Base-by-base conservation (phyloP, 2,797 vertebrate species). In the Lithobates sylvaticus region DNA sequence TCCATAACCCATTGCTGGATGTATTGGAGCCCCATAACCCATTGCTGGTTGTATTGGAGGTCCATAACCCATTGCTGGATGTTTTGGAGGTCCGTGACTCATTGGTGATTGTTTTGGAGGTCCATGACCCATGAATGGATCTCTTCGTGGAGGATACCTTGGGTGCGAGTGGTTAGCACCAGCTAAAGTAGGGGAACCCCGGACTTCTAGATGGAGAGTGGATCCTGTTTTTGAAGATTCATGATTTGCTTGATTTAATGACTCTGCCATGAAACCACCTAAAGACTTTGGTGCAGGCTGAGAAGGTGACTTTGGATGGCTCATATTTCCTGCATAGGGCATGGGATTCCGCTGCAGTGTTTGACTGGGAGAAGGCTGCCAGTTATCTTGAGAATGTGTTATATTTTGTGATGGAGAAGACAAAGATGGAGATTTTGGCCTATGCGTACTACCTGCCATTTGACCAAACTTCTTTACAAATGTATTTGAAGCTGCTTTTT, bases 321-420 rank as follows among this genome's bases (percentile, higher is more conserved):
- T 74, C 0, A 81, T 74, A 0, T 90, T 86, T 50, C 32, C 78
- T 16, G 15, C 47, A 27, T 88, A 81, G 2, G 85, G 73, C 34
- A 39, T 74, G 3, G 88, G 78, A 78, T 88, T 91, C 68, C 47
- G 34, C 18, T 93, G 89, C 0, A 93, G 93, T 0, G 88, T 79
- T 21, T 90, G n/a, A 61, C 87, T 87, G 80, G 93, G 91, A 32
- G 86, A 65, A 3, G 89, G 85, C 72, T 90, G 88, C 3, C 10
- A 23, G 0, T 7, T 29, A 10, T 74, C 69, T 18, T 81, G 71
- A 0, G 54, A 34, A 1, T 91, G 92, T 88, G 93, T 94, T 18
- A 93, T 67, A 27, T 83, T 90, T 65, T 95, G 93, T 80, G 91
- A 91, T n/a, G 93, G 91, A 5, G 89, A 74, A 32, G 90, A 91